phyloP scores from a whole-genome alignment of 2,797 vertebrate genomes.

The Poecilia velifera region DNA sequence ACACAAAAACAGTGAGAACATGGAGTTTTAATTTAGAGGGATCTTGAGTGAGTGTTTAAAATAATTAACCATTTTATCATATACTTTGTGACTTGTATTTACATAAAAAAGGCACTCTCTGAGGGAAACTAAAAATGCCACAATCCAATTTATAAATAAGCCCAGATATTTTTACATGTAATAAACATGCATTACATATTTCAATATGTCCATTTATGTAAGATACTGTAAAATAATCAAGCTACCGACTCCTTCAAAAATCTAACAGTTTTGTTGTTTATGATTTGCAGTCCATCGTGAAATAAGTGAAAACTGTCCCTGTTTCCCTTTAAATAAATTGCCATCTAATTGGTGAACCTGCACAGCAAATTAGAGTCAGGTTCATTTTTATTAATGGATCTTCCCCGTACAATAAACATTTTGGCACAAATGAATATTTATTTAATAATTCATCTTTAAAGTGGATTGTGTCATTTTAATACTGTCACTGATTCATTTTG shows the following conservation, averaged over 20 bases:
- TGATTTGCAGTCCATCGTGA: neutral
- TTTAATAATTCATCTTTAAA: neutral
- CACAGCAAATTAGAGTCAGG: neutral
- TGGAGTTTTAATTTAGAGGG: conserved; percentile 45
- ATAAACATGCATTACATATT: neutral
- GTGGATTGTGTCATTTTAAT: neutral
- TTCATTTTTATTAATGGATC: neutral
- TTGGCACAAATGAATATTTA: neutral
- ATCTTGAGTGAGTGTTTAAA: conserved; percentile 19
- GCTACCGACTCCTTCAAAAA: neutral
- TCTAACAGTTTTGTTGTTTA: neutral
- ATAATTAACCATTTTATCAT: neutral
- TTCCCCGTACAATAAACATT: neutral
- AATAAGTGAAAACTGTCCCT: neutral
- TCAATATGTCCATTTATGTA: neutral
- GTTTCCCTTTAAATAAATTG: neutral
- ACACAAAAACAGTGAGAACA: conserved; percentile 51
- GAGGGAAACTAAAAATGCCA: neutral
- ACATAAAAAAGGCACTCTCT: neutral
- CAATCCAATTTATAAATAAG: neutral
- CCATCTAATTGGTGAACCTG: neutral
- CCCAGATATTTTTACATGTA: neutral
- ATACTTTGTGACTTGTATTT: neutral
- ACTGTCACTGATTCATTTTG: neutral
- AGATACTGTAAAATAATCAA: neutral